Evolutionary conservation across 2,888 invertebrate genomes (phyloP).

Genomic region (Mylabris sibirica): DNA sequence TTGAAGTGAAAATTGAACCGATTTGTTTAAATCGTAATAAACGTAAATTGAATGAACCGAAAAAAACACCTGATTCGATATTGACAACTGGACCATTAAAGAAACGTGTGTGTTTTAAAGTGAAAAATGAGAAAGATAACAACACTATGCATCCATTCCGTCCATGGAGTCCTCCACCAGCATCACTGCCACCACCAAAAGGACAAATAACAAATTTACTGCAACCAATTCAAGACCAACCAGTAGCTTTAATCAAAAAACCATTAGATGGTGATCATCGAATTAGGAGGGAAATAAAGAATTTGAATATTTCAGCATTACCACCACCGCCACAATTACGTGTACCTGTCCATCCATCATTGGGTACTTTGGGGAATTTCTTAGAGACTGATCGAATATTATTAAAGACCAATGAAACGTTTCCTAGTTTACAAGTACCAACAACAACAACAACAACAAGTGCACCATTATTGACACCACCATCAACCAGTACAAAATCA

Average conservation of each 20-base stretch:
- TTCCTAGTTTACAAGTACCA: slow-evolving; percentile 48
- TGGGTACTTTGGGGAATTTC: slow-evolving; percentile 40
- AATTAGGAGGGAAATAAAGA: slow-evolving; percentile 21
- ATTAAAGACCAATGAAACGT: slow-evolving; percentile 49
- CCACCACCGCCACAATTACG: slow-evolving; percentile 28
- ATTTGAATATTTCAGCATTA: neutral
- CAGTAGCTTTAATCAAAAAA: slow-evolving; percentile 51
- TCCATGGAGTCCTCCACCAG: slow-evolving; percentile 68
- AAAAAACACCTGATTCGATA: slow-evolving; percentile 64
- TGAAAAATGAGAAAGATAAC: slow-evolving; percentile 51
- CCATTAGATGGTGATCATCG: slow-evolving; percentile 32
- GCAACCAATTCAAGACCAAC: slow-evolving; percentile 51
- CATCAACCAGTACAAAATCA: neutral
- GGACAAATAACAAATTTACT: slow-evolving; percentile 50
- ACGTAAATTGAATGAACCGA: slow-evolving; percentile 73
- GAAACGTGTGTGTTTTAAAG: slow-evolving; percentile 72
- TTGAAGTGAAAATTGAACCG: slow-evolving; percentile 69
- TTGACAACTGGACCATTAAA: slow-evolving; percentile 68
- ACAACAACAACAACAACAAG: neutral
- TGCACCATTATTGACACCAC: no score
- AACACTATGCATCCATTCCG: slow-evolving; percentile 65
- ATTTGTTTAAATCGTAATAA: slow-evolving; percentile 69
- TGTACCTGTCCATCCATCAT: slow-evolving; percentile 54
- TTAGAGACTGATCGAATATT: slow-evolving; percentile 54
- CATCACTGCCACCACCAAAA: slow-evolving; percentile 19